Percentiles rank a stretch among this genome's conserved stretches.
Evolutionary conservation across 2,888 invertebrate species (phyloP).

Genomic region (Tillus elongatus): DNA sequence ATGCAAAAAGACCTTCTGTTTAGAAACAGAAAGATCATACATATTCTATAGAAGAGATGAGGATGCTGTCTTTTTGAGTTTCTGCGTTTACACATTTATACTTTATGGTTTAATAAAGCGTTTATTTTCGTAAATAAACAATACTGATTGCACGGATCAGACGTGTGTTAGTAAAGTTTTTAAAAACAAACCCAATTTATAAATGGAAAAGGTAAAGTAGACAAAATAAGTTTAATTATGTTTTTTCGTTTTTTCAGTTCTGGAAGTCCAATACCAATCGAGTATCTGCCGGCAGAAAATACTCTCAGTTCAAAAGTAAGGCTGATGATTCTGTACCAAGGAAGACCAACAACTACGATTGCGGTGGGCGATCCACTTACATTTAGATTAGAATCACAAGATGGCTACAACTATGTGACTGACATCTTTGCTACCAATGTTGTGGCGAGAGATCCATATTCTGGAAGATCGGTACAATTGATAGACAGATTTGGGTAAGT

Average conservation of each 20-base stretch:
- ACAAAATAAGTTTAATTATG: not conserved
- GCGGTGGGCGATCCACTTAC: slow-evolving; percentile 88
- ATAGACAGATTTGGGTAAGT: slow-evolving; percentile 81
- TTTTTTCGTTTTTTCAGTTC: slow-evolving; percentile 58
- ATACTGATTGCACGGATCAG: no score
- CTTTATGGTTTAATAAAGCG: no score
- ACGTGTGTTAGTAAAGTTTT: no score
- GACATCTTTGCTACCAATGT: slow-evolving; percentile 92
- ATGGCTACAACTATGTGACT: slow-evolving; percentile 77
- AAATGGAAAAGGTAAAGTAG: no score
- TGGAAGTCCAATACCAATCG: slow-evolving; percentile 86
- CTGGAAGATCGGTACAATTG: slow-evolving; percentile 79
- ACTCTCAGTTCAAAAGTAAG: slow-evolving; percentile 82
- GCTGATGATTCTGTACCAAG: slow-evolving; percentile 78
- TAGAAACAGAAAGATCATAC: no score
- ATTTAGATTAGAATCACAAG: slow-evolving; percentile 80
- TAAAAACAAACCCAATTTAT: no score
- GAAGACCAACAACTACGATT: slow-evolving; percentile 84
- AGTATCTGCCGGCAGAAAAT: slow-evolving; percentile 85
- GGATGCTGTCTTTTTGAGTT: no score
- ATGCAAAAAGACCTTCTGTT: no score
- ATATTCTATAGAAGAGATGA: no score
- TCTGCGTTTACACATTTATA: no score
- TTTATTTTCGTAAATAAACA: no score
- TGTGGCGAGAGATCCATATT: slow-evolving; percentile 85